Evolutionary conservation across 2,113 vertebrate species (phyloP).

Genomic region (Numenius arquata): DNA sequence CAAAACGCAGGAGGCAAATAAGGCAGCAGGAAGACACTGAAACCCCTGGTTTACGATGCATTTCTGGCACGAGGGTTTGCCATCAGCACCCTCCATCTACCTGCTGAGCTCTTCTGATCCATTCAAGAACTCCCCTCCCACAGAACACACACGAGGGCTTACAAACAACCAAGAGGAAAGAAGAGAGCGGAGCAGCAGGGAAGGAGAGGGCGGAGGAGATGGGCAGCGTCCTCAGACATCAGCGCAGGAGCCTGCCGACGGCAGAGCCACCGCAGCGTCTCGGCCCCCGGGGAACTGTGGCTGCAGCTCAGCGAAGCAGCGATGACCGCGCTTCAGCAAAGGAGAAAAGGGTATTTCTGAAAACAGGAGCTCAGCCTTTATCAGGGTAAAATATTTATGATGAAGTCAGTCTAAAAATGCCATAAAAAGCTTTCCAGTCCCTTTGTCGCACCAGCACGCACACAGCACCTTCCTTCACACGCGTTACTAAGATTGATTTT

Average conservation of each 20-base stretch:
- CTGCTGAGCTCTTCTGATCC: neutral
- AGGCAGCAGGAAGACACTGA: neutral
- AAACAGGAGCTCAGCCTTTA: neutral
- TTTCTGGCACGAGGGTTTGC: neutral
- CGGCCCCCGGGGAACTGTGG: fast-evolving
- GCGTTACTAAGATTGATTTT: neutral
- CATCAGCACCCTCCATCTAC: no score
- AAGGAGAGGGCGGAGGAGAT: neutral
- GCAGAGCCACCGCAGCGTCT: no score
- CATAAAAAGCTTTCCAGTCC: neutral
- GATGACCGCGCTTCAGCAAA: fast-evolving
- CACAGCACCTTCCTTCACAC: neutral
- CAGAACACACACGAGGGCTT: neutral
- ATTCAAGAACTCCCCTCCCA: neutral
- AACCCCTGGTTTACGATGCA: neutral
- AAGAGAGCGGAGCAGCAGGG: neutral
- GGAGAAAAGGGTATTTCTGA: neutral
- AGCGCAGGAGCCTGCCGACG: neutral
- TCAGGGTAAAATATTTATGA: neutral
- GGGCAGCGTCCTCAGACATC: neutral
- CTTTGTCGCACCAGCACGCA: neutral
- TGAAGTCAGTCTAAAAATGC: neutral
- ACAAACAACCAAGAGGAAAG: neutral
- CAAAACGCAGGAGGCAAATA: neutral
- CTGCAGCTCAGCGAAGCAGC: neutral